Evolutionary conservation across 2,888 invertebrate species (phyloP).

Genomic region (Pterobdella sp.): DNA sequence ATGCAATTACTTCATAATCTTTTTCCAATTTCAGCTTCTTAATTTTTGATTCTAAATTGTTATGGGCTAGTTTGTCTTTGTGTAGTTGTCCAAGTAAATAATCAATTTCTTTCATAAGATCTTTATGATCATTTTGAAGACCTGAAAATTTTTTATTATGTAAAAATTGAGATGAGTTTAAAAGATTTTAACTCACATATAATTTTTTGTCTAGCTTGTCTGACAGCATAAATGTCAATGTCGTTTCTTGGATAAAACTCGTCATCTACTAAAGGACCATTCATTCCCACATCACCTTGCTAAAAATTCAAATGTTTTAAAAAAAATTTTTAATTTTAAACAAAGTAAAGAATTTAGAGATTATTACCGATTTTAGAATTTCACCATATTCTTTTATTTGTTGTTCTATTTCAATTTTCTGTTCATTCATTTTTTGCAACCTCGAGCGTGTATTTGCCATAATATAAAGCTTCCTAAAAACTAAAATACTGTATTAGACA

Average conservation of each 20-base stretch:
- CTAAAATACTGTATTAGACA: too few relatives aligned
- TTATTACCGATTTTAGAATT: background rate
- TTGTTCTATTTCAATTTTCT: background rate
- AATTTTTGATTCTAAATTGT: background rate
- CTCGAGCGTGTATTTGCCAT: slow-evolving; percentile 2
- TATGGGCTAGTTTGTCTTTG: slow-evolving; percentile 40
- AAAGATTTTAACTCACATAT: slow-evolving; percentile 61
- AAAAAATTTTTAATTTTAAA: background rate
- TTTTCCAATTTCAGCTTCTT: slow-evolving; percentile 22
- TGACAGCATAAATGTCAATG: slow-evolving; percentile 82
- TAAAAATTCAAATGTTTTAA: slow-evolving; percentile 35
- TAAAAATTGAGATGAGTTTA: too few relatives aligned
- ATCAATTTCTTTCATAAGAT: slow-evolving; percentile 75
- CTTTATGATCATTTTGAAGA: slow-evolving; percentile 79
- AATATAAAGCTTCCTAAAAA: too few relatives aligned
- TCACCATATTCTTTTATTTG: slow-evolving; percentile 3
- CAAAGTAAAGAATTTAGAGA: background rate
- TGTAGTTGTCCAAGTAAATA: slow-evolving; percentile 62
- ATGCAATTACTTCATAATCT: slow-evolving; percentile 55
- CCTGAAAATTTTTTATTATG: slow-evolving; percentile 53
- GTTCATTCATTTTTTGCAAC: slow-evolving; percentile 5
- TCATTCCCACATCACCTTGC: slow-evolving; percentile 75
- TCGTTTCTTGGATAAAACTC: slow-evolving; percentile 80
- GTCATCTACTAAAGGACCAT: slow-evolving; percentile 70
- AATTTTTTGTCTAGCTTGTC: slow-evolving; percentile 77